phyloP scores from a whole-genome alignment of 2,888 invertebrate genomes.

The Antheraea assamensis region DNA sequence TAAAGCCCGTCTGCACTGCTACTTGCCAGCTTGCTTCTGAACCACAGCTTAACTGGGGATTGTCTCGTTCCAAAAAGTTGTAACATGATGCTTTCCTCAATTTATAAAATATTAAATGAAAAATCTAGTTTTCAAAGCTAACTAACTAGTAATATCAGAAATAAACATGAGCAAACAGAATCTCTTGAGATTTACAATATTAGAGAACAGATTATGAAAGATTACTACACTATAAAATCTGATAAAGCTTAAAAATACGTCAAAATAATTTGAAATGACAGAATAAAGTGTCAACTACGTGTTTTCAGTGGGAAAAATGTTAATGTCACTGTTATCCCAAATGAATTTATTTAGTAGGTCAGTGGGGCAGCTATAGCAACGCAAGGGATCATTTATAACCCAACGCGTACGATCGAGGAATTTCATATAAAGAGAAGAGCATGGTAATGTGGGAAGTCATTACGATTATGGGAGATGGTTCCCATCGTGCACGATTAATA shows the following conservation, averaged over 20 bases:
- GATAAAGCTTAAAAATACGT: background rate
- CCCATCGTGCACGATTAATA: background rate
- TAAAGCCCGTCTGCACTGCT: no score
- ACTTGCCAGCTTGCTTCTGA: no score
- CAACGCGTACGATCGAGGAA: background rate
- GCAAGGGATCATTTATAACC: background rate
- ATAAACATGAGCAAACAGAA: no score
- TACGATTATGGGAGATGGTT: background rate
- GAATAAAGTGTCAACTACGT: background rate
- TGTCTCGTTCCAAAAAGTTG: no score
- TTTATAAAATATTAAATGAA: no score
- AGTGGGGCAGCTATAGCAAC: background rate
- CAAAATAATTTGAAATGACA: background rate
- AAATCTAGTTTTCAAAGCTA: no score
- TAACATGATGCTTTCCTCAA: no score
- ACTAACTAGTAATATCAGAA: no score
- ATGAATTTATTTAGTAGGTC: constrained; percentile 7
- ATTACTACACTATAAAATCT: background rate
- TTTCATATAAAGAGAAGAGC: constrained; percentile 6
- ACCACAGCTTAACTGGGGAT: no score
- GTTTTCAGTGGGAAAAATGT: background rate
- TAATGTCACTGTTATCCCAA: background rate
- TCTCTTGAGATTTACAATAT: no score
- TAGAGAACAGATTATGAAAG: no score
- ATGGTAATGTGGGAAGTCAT: constrained; percentile 4